Percentiles rank a stretch among this genome's conserved stretches.
These are phyloP conservation scores for Hololepta plana DNA, from an alignment of 2,888 invertebrate genomes.

Conservation along the genomic window DNA sequence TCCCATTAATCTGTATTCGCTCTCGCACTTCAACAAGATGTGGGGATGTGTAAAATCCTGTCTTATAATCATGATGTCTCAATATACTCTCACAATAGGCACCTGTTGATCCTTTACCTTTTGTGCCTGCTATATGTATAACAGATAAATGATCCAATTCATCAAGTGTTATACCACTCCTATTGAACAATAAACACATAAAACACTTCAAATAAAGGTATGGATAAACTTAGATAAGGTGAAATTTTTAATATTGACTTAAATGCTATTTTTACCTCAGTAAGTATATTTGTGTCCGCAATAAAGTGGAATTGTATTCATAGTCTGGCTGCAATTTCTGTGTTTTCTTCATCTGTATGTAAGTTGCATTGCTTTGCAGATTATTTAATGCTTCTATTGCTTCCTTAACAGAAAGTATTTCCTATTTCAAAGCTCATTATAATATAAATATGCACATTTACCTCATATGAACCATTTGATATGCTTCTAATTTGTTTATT, in stretches of 20 bases:
- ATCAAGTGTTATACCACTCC: conserved; percentile 6
- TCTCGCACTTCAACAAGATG: conserved; percentile 86
- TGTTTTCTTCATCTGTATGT: conserved; percentile 16
- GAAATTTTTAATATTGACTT: too few species aligned
- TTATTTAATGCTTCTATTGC: conserved; percentile 48
- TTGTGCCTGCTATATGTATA: conserved; percentile 93
- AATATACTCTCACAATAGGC: conserved; percentile 84
- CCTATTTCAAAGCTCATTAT: conserved; percentile 1
- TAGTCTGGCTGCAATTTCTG: too few species aligned
- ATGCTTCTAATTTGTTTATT: too few species aligned
- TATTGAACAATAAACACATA: too few species aligned
- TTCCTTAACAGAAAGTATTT: conserved; percentile 32
- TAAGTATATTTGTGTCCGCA: conserved; percentile 39
- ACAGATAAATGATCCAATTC: conserved; percentile 37
- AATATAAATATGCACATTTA: too few species aligned
- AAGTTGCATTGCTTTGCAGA: conserved; percentile 54
- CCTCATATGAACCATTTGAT: too few species aligned
- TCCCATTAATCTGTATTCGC: conserved; percentile 75
- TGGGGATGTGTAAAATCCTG: conserved; percentile 93
- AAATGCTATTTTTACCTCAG: conserved; percentile 19
- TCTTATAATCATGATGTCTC: conserved; percentile 62
- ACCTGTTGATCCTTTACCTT: conserved; percentile 95
- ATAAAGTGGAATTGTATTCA: too few species aligned
- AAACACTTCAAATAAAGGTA: too few species aligned
- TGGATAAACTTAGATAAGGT: too few species aligned